Evolutionary conservation across 2,888 invertebrate genomes (phyloP).

Genomic region (Rhagonycha fulva): DNA sequence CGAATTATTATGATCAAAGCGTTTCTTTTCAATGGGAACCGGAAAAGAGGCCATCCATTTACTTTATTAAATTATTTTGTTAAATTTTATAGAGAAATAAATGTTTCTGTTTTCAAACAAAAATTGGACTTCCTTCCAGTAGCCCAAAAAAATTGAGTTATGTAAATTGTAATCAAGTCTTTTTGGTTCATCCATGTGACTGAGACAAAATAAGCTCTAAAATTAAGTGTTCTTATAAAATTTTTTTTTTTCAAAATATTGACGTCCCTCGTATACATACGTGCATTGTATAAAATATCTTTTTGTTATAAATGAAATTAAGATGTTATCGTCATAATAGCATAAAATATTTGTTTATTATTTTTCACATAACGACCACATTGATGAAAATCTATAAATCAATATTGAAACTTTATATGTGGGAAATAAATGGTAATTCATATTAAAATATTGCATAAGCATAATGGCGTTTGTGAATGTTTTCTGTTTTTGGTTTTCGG

Average conservation of each 20-base stretch:
- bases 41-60: too few relatives aligned
- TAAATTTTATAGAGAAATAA: too few relatives aligned
- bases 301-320: background rate
- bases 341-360: background rate
- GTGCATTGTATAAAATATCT: background rate
- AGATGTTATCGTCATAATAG: background rate
- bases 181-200: too few relatives aligned
- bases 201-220: too few relatives aligned
- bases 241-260: background rate
- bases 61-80: too few relatives aligned
- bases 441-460: background rate
- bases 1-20: background rate
- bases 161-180: too few relatives aligned
- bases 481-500: conserved; percentile 27
- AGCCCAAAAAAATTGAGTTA: too few relatives aligned
- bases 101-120: too few relatives aligned
- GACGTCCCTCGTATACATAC: background rate
- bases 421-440: background rate
- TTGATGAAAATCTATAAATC: background rate
- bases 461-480: conserved; percentile 10
- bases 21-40: background rate
- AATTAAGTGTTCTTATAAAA: too few relatives aligned
- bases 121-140: too few relatives aligned
- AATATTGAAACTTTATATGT: background rate
- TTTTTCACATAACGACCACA: background rate